phyloP scores from a whole-genome alignment of 2,888 invertebrate species.

The Limenitis camilla region DNA sequence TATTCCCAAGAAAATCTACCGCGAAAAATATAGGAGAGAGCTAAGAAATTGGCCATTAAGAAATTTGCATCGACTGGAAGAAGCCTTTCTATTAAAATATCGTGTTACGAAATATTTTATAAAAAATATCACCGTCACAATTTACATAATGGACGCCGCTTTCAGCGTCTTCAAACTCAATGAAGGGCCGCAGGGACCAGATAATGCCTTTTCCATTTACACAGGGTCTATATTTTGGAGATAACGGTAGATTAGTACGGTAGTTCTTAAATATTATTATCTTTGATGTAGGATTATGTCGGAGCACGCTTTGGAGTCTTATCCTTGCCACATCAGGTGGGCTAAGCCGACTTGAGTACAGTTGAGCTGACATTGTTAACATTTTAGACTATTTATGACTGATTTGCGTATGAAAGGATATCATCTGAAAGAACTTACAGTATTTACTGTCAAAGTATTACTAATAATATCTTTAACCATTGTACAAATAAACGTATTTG shows the following conservation, averaged over 20 bases:
- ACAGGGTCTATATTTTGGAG: constrained; percentile 32
- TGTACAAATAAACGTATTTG: too few species aligned
- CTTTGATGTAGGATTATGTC: constrained; percentile 28
- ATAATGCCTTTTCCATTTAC: constrained; percentile 49
- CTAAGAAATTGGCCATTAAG: constrained; percentile 21
- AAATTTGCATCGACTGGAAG: constrained; percentile 26
- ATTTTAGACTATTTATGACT: not conserved
- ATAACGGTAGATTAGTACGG: constrained; percentile 30
- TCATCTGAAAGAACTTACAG: not conserved
- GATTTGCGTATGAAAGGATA: not conserved
- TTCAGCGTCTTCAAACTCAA: constrained; percentile 28
- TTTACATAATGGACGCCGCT: constrained; percentile 33
- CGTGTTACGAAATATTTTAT: constrained; percentile 30
- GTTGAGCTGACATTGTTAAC: not conserved
- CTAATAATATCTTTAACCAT: too few species aligned
- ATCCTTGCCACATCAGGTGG: constrained; percentile 16
- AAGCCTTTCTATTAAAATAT: constrained; percentile 29
- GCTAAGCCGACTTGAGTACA: constrained; percentile 14
- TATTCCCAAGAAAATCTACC: constrained; percentile 7
- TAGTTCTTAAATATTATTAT: constrained; percentile 27
- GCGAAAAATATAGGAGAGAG: not conserved
- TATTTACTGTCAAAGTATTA: too few species aligned
- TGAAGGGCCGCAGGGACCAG: constrained; percentile 40
- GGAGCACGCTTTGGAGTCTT: constrained; percentile 15
- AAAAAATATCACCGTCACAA: constrained; percentile 29